Percentiles rank a stretch among this genome's conserved stretches.
Conservation (phyloP, 1,140 invertebrate genomes). For the Adoxophyes honmai region DNA sequence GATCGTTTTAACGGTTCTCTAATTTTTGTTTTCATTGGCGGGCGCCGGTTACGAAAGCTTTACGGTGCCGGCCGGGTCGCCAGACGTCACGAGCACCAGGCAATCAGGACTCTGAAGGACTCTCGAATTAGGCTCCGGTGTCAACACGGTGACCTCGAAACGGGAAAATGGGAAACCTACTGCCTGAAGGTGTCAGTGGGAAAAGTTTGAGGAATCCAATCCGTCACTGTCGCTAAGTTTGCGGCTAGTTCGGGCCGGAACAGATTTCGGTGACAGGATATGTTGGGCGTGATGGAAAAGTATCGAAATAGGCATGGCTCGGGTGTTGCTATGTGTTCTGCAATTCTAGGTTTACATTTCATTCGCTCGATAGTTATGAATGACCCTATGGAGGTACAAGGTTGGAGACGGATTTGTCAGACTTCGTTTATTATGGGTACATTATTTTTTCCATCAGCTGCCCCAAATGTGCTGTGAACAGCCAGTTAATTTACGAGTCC, state of each 20-base stretch:
- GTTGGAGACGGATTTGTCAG: too few relatives aligned
- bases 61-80: conserved; percentile 36
- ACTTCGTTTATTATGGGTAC: too few relatives aligned
- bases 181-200: not conserved
- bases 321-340: too few relatives aligned
- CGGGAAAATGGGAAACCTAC: not conserved
- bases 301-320: too few relatives aligned
- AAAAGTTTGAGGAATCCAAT: not conserved
- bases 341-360: too few relatives aligned
- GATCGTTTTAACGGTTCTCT: conserved; percentile 34
- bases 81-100: not conserved
- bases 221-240: conserved; percentile 6
- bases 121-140: not conserved
- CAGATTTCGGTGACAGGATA: not conserved
- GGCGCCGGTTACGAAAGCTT: conserved; percentile 32
- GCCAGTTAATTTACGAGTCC: not conserved
- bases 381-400: too few relatives aligned
- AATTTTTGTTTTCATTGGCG: conserved; percentile 27
- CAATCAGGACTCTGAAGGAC: conserved; percentile 5
- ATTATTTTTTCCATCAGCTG: too few relatives aligned
- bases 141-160: not conserved
- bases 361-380: too few relatives aligned
- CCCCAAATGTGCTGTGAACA: not conserved
- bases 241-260: not conserved
- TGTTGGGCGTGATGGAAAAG: too few relatives aligned